Conservation (phyloP, 2,113 vertebrate species). For the Dicentrarchus labrax region DNA sequence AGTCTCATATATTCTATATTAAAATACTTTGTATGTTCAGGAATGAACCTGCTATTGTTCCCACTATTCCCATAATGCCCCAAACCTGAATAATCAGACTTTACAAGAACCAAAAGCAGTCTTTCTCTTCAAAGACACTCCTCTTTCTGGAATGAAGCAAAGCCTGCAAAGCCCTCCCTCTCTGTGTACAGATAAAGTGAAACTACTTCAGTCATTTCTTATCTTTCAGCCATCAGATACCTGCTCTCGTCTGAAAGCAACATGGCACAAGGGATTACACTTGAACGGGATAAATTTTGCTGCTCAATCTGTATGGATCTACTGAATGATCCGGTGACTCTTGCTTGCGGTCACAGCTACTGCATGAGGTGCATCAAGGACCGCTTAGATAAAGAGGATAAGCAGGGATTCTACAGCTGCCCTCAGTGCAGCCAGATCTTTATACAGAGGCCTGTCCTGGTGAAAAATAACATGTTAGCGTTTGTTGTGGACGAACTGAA, state of each 20-base stretch:
- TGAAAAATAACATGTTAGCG: conserved; percentile 13
- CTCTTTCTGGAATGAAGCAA: conserved; percentile 15
- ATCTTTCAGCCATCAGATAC: not conserved
- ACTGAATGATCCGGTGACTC: conserved; percentile 76
- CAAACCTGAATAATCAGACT: not conserved
- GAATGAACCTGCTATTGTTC: not conserved
- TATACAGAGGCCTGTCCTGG: conserved; percentile 54
- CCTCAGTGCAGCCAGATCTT: conserved; percentile 69
- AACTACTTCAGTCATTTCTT: not conserved
- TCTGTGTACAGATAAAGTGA: not conserved
- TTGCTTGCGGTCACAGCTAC: conserved; percentile 88
- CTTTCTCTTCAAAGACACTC: not conserved
- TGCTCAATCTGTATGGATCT: conserved; percentile 81
- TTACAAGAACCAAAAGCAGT: not conserved
- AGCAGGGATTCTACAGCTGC: conserved; percentile 58
- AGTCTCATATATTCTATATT: not conserved
- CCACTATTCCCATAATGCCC: not conserved
- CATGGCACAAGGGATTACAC: conserved; percentile 42
- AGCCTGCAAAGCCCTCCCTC: not conserved
- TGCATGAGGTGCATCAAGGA: conserved; percentile 81
- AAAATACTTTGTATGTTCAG: not conserved
- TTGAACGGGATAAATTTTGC: conserved; percentile 19
- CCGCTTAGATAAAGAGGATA: conserved; percentile 46
- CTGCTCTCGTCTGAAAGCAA: not conserved
- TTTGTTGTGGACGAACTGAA: conserved; percentile 37